Conservation (phyloP, 1,140 invertebrate species). For the Drosophila pectinifera region DNA sequence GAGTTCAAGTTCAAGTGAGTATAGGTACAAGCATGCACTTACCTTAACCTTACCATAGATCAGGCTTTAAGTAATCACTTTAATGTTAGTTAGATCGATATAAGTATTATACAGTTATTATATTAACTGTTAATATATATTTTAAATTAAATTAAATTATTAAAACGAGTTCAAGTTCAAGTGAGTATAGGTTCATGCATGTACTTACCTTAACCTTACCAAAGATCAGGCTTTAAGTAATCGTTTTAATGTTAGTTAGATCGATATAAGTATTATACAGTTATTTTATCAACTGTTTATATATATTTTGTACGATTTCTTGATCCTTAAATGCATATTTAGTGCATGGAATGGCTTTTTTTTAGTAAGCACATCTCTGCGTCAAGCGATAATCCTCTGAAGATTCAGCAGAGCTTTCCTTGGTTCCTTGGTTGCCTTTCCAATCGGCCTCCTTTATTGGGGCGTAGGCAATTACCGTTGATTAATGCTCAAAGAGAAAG, state of each 20-base stretch:
- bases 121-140: not conserved
- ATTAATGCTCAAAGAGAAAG: conserved; percentile 25
- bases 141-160: too few relatives aligned
- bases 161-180: not conserved
- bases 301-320: not conserved
- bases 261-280: too few relatives aligned
- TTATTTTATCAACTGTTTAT: not conserved
- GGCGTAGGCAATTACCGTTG: conserved; percentile 31
- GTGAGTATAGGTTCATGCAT: not conserved
- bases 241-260: too few relatives aligned
- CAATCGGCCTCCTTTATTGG: conserved; percentile 14
- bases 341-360: conserved; percentile 2
- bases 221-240: too few relatives aligned
- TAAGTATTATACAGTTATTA: too few relatives aligned
- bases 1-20: not conserved
- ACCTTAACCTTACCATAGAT: too few relatives aligned
- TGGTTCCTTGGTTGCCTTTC: not conserved
- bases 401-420: not conserved
- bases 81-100: too few relatives aligned
- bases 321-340: not conserved
- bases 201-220: too few relatives aligned
- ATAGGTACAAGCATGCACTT: not conserved
- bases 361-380: not conserved
- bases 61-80: too few relatives aligned
- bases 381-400: not conserved